phyloP scores from a whole-genome alignment of 2,797 vertebrate genomes.

The Calcarius lapponicus region DNA sequence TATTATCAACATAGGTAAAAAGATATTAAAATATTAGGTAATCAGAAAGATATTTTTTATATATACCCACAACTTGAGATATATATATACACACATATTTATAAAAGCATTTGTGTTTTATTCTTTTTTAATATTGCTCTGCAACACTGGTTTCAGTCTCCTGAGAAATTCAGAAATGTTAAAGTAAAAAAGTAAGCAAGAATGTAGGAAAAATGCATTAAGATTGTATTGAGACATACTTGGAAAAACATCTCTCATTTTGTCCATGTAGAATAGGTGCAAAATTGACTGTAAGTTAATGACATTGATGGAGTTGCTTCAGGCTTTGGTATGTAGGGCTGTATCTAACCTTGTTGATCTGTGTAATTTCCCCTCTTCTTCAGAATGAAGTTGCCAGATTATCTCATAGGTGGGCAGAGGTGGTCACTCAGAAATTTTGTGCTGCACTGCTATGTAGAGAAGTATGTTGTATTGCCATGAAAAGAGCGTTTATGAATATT shows the following conservation, averaged over 20 bases:
- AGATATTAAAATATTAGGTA: neutral
- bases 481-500: neutral
- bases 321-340: neutral
- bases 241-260: neutral
- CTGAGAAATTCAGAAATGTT: neutral
- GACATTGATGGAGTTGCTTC: neutral
- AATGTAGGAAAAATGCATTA: neutral
- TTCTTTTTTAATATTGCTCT: neutral
- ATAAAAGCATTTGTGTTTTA: neutral
- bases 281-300: neutral
- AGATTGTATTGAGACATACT: neutral
- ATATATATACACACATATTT: neutral
- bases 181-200: neutral
- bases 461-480: neutral
- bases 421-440: neutral
- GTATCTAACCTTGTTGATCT: neutral
- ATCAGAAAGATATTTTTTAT: neutral
- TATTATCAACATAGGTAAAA: neutral
- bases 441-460: neutral
- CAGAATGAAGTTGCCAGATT: neutral
- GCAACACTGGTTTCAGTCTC: neutral
- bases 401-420: neutral
- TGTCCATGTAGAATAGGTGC: fast-evolving
- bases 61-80: neutral
- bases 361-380: neutral